phyloP scores from a whole-genome alignment of 2,113 vertebrate species.

The Coreoperca whiteheadi region DNA sequence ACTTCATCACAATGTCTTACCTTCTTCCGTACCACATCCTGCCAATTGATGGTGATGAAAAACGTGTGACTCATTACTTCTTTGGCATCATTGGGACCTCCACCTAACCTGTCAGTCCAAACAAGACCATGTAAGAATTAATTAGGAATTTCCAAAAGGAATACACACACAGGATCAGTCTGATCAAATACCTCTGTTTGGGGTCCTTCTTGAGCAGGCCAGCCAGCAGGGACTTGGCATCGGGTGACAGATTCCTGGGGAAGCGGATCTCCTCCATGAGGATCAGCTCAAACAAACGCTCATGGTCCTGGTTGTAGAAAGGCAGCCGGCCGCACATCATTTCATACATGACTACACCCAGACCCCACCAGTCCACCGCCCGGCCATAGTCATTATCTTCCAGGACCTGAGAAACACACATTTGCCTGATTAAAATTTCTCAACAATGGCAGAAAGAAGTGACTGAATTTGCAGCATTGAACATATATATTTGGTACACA shows the following conservation, averaged over 20 bases:
- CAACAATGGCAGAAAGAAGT: background rate
- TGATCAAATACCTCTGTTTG: constrained; percentile 85
- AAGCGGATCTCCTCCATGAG: constrained; percentile 96
- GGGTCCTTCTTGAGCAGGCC: constrained; percentile 93
- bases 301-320: constrained; percentile 96
- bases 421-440: background rate
- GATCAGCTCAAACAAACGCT: constrained; percentile 94
- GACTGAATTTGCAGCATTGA: background rate
- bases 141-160: background rate
- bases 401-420: constrained; percentile 84
- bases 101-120: constrained; percentile 86
- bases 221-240: constrained; percentile 88
- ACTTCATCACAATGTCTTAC: constrained; percentile 67
- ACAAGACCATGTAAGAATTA: background rate
- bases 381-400: constrained; percentile 95
- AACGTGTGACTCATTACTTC: constrained; percentile 93
- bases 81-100: constrained; percentile 88
- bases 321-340: constrained; percentile 94
- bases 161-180: background rate
- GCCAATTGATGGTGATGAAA: constrained; percentile 89
- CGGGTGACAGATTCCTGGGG: constrained; percentile 90
- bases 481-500: background rate
- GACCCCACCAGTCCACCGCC: constrained; percentile 95
- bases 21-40: constrained; percentile 90
- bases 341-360: constrained; percentile 95